Evolutionary conservation across 2,113 vertebrate species (phyloP), one percentile per base, ranked within the genome.

Genomic region (Hyla sarda): DNA sequence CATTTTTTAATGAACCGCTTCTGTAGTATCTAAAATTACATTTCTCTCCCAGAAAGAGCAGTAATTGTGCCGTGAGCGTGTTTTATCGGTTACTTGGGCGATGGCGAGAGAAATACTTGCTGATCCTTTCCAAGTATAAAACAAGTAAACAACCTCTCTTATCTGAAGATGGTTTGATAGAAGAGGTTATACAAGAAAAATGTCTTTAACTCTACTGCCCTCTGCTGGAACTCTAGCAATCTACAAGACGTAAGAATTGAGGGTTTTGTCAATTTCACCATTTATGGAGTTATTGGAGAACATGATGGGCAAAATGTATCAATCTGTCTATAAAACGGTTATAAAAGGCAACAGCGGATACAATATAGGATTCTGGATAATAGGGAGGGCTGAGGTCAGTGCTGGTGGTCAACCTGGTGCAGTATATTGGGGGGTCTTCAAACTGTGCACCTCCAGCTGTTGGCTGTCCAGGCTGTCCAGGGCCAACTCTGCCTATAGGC

Each of bases 131-230:
- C 16, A 37, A 54, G 60, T 50, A 83, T 83, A n/a, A 83, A 72
- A 56, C 23, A 34, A 83, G 45, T 62, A 76, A 84, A 76, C 52
- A 52, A 12, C 50, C 23, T 58, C 25, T 62, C 37, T 62, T 45
- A 41, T 75, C 54, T 48, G 34, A 34, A 41, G 30, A 54, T 58
- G 52, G 45, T 56, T 17, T 19, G 2, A 56, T 47, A 37, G 34
- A 45, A 74, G 25, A 45, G n/a, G 34, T 28, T 45, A 45, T 32
- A 23, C 1, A 2, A n/a, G 41, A 54, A 47, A 25, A n/a, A 56
- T 65, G 30, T 32, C 74, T 32, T 85, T 32, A 79, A 79, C 60
- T 41, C 16, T 37, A 67, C 47, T 85, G 83, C 83, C 83, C 74
- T 69, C 83, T 85, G 74, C 83, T 54, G 83, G 28, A 80, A 60